Percentiles rank a stretch among this genome's conserved stretches.
Conservation (phyloP, 1,140 invertebrate species). For the Belonocnema kinseyi region DNA sequence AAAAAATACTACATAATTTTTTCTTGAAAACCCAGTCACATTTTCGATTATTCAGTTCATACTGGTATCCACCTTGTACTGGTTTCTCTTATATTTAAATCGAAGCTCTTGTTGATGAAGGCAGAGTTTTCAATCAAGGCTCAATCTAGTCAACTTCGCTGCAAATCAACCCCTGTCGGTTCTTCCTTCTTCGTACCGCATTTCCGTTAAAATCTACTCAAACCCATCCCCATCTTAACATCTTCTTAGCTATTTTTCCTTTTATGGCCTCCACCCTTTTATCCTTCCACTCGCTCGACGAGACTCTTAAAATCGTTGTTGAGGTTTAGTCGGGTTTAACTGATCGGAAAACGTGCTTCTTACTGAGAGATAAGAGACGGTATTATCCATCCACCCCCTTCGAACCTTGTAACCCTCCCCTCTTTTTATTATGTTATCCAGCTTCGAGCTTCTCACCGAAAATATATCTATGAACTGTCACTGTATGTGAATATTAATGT, state of each 20-base stretch:
- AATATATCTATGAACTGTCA: constrained; percentile 57
- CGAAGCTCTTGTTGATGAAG: constrained; percentile 58
- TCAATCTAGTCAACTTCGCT: constrained; percentile 63
- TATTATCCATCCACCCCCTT: constrained; percentile 40
- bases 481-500: constrained; percentile 56
- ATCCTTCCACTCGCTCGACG: constrained; percentile 22
- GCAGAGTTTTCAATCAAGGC: constrained; percentile 68
- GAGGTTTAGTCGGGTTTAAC: constrained; percentile 58
- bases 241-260: constrained; percentile 36
- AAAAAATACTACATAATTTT: too few relatives aligned
- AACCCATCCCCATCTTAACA: neutral
- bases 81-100: constrained; percentile 56
- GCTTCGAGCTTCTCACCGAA: constrained; percentile 5
- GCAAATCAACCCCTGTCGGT: constrained; percentile 19
- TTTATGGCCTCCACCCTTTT: constrained; percentile 24
- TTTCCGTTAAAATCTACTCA: constrained; percentile 16
- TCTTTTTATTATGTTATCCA: constrained; percentile 26
- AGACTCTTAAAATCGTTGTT: constrained; percentile 47
- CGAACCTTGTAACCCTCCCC: neutral
- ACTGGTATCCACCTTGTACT: too few relatives aligned
- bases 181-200: constrained; percentile 17
- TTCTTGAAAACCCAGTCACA: too few relatives aligned
- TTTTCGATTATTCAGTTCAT: too few relatives aligned
- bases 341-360: constrained; percentile 62
- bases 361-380: constrained; percentile 53